phyloP scores from a whole-genome alignment of 1,140 invertebrate genomes.

The Brachionus asplanchnoidis region DNA sequence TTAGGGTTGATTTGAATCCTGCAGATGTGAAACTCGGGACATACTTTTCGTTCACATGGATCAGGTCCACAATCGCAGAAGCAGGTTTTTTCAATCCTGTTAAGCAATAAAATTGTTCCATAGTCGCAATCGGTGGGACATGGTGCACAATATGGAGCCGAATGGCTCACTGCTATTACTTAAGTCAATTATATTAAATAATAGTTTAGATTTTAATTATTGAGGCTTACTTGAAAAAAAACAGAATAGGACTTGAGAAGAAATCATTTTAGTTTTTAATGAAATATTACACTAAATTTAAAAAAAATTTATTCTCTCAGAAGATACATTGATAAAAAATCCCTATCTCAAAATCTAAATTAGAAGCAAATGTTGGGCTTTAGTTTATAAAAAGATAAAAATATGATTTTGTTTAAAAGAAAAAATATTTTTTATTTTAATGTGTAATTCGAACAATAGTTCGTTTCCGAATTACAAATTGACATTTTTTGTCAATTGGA shows the following conservation, averaged over 20 bases:
- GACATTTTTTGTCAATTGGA: background rate
- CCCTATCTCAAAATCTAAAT: conserved; percentile 1
- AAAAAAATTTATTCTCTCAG: background rate
- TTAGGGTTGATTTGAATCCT: background rate
- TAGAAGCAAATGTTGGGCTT: background rate
- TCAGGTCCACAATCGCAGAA: background rate
- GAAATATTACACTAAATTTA: background rate
- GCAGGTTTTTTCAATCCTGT: background rate
- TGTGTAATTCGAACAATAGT: background rate
- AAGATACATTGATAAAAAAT: background rate
- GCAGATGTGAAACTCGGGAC: background rate
- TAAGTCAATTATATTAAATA: background rate
- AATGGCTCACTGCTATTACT: background rate
- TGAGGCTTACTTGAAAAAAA: background rate
- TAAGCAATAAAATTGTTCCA: background rate
- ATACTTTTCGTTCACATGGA: background rate
- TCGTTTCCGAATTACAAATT: background rate
- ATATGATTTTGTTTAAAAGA: background rate
- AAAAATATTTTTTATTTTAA: background rate
- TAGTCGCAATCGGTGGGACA: background rate
- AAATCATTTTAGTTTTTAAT: background rate
- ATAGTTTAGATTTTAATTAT: background rate
- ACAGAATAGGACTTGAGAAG: background rate
- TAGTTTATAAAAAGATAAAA: background rate
- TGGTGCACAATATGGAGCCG: background rate